These are phyloP conservation scores for Paedocypris micromegethes DNA, from an alignment of 2,797 vertebrate genomes.

Conservation along the genomic window DNA sequence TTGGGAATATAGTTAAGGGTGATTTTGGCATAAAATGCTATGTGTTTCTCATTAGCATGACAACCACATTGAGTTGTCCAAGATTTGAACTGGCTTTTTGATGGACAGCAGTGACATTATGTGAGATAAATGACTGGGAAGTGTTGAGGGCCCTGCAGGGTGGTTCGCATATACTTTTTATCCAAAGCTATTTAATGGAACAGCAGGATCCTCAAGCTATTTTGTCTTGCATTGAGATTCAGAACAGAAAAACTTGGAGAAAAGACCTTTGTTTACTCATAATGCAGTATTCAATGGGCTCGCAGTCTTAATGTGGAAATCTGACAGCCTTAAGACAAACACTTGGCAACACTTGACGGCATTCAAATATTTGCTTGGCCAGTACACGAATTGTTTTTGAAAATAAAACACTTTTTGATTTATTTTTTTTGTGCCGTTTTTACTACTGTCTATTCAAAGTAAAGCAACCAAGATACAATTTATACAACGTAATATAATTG, in stretches of 20 bases:
- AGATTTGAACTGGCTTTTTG: slow-evolving; percentile 48
- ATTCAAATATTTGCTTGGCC: too few relatives aligned
- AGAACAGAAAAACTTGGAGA: too few relatives aligned
- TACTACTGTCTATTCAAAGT: too few relatives aligned
- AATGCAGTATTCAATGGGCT: too few relatives aligned
- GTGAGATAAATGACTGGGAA: slow-evolving; percentile 46
- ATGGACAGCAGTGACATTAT: slow-evolving; percentile 67
- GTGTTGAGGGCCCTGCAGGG: slow-evolving; percentile 53
- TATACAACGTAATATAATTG: background rate
- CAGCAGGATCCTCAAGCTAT: slow-evolving; percentile 1
- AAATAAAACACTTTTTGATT: too few relatives aligned
- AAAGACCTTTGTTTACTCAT: too few relatives aligned
- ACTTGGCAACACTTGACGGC: too few relatives aligned
- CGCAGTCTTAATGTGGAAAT: too few relatives aligned
- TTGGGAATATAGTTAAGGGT: slow-evolving; percentile 27
- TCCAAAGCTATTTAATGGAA: slow-evolving; percentile 1
- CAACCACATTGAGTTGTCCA: slow-evolving; percentile 46
- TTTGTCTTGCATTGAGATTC: background rate
- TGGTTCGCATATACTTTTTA: slow-evolving; percentile 40
- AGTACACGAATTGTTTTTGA: too few relatives aligned
- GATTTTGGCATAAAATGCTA: slow-evolving; percentile 55
- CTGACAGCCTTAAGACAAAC: too few relatives aligned
- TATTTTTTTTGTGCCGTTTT: too few relatives aligned
- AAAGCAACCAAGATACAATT: too few relatives aligned
- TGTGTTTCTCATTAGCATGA: slow-evolving; percentile 58